A percentile compares a stretch with the other conserved stretches of the same genome.
Conservation (phyloP, 2,797 vertebrate species). For the Hoplostethus atlanticus region DNA sequence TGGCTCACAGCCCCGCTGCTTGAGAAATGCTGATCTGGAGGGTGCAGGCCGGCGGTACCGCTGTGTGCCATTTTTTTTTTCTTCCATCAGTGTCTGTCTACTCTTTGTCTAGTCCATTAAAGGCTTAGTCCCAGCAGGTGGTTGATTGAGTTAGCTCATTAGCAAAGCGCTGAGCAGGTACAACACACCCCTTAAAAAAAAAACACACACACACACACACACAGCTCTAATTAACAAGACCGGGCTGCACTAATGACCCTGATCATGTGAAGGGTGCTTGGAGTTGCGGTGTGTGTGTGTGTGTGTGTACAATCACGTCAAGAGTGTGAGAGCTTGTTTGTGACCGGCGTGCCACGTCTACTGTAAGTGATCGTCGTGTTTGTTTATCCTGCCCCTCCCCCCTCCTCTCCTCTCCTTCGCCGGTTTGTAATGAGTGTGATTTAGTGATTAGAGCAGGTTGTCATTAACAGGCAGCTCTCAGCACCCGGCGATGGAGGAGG, state of each 20-base stretch:
- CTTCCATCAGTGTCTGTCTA: conserved; percentile 50
- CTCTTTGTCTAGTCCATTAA: conserved; percentile 62
- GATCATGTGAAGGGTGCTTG: conserved; percentile 45
- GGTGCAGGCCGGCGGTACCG: conserved; percentile 1
- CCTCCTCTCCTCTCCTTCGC: too few species aligned
- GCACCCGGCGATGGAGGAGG: conserved; percentile 13
- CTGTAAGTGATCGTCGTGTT: conserved; percentile 34
- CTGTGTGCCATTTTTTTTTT: conserved; percentile 28
- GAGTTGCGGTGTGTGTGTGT: conserved; percentile 19
- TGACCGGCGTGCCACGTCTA: conserved; percentile 36
- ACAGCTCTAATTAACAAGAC: conserved; percentile 80
- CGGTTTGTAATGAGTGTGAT: conserved; percentile 26
- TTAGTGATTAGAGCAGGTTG: conserved; percentile 24
- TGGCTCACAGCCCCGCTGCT: not conserved
- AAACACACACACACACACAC: not conserved
- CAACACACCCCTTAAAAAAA: conserved; percentile 68
- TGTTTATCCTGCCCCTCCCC: conserved; percentile 29
- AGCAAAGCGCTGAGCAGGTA: conserved; percentile 81
- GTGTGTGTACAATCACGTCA: conserved; percentile 65
- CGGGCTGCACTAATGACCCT: conserved; percentile 64
- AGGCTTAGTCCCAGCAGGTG: conserved; percentile 76
- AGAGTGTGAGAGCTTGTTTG: conserved; percentile 50
- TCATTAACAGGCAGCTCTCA: conserved; percentile 30
- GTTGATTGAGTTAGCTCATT: conserved; percentile 82
- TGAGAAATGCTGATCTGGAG: conserved; percentile 24